Base-by-base conservation (phyloP, 2,797 vertebrate genomes). In the Megalops cyprinoides region DNA sequence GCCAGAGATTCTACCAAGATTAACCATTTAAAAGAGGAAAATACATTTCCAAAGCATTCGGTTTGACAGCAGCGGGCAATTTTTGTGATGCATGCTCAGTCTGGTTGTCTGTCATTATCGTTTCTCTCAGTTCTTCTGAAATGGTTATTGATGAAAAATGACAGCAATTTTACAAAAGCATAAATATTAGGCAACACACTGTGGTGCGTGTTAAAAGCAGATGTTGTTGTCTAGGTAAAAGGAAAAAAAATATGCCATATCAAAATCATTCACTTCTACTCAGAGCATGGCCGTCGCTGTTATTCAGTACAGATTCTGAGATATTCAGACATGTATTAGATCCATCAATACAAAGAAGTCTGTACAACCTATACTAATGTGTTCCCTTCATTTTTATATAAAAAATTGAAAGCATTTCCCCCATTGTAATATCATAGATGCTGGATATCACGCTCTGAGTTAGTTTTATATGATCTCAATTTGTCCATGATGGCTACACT, bases 1-100 rank as follows among this genome's bases (percentile, higher is more conserved):
- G 93, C 91, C 86, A 90, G 91, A 94, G 94, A 94, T 95, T 89
- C 89, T 91, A 92, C 92, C 91, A 89, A 93, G 93, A 95, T 94
- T 93, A 94, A 89, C 91, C 92, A 92, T 94, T 93, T 94, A 92
- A 91, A 88, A 90, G 87, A 91, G 89, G 88, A 88, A 88, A 91
- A 89, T 89, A 90, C 86, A 90, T 91, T 91, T 90, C 90, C 92
- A 87, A 89, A 89, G 91, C 86, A 90, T 85, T 85, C 91, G 77
- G 92, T 92, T 91, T 85, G 88, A 91, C 91, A 91, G 90, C 89
- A 90, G 92, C 91, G 90, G 91, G 89, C 91, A 93, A 91, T 90
- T 91, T 88, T 90, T 87, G 39, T 78, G 60, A 81, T 53, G 48
- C 86, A 86, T 87, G n/a, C 90, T 91, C 92, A 87, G 86, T 92